phyloP scores from a whole-genome alignment of 2,888 invertebrate genomes.

The Marronus borbonicus region DNA sequence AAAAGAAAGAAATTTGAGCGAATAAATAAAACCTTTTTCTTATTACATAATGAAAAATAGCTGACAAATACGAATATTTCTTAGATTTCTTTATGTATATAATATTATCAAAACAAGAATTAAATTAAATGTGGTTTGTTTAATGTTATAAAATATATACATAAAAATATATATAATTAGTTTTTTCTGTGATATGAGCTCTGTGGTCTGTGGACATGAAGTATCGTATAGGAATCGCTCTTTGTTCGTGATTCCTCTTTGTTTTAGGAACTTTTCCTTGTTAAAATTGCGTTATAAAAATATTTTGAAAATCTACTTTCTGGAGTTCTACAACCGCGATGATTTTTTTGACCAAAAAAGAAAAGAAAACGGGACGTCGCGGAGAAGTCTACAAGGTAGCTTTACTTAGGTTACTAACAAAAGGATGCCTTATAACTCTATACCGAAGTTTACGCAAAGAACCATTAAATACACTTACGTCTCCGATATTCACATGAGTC shows the following conservation, averaged over 20 bases:
- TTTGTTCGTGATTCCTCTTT: constrained; percentile 41
- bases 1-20: constrained; percentile 25
- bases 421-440: constrained; percentile 66
- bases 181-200: constrained; percentile 67
- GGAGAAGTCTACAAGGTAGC: constrained; percentile 50
- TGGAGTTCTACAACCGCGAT: constrained; percentile 45
- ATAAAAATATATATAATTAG: constrained; percentile 33
- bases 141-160: constrained; percentile 23
- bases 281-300: constrained; percentile 37
- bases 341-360: constrained; percentile 43
- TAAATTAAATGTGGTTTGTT: constrained; percentile 52
- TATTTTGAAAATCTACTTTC: constrained; percentile 48
- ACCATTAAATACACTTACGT: constrained; percentile 58
- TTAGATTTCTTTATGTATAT: constrained; percentile 40
- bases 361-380: constrained; percentile 28
- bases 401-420: constrained; percentile 64
- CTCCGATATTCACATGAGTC: constrained; percentile 57
- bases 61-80: constrained; percentile 19
- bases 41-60: constrained; percentile 23
- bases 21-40: constrained; percentile 13
- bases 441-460: constrained; percentile 61
- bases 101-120: constrained; percentile 44
- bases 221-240: constrained; percentile 29
- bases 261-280: constrained; percentile 45
- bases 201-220: constrained; percentile 56